Base-by-base conservation (phyloP, 1,140 invertebrate genomes). In the Drosophila subobscura region DNA sequence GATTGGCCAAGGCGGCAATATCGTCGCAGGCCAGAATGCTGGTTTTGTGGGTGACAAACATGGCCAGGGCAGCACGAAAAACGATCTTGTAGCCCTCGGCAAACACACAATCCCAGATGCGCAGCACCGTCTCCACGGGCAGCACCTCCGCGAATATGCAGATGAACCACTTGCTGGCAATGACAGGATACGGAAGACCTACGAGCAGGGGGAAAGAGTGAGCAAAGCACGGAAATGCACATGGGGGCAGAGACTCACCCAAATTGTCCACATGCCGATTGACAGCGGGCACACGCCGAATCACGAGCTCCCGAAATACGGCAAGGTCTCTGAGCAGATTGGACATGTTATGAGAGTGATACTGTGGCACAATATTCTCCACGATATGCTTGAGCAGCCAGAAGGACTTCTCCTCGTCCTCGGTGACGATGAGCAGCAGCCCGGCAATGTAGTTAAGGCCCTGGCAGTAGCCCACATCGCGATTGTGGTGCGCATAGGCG, bases 81-180 rank as follows among this genome's bases (percentile, higher is more conserved):
- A 98, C 76, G 29, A 93, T 90, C 83, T 98, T 99, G 41, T 95
- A 96, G 20, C 98, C 98, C 92, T 99, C 98, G 75, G 97, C 96
- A 92, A 99, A 98, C 44, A 99, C 92, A 83, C 97, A 98, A 92
- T 99, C 98, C 98, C 98, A 98, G 90, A 98, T 96, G 79, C 97
- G 93, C 2, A 98, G 92, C 37, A 97, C 96, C 27, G 97, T 98
- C 94, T 98, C 97, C 60, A 96, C 95, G 10, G 97, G 97, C 52
- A 98, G 93, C 61, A 98, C 97, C 93, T 98, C 97, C 47, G 96
- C 96, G 92, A 96, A 98, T 6, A 98, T 92, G 90, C 97, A 98
- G 74, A 98, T 95, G 92, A 98, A 98, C 97, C 97, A 98, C 92
- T 98, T 98, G 47, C 97, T 98, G 33, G 95, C 95, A 67, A 97